Conservation (phyloP, 1,140 invertebrate genomes). For the Formica selysi region DNA sequence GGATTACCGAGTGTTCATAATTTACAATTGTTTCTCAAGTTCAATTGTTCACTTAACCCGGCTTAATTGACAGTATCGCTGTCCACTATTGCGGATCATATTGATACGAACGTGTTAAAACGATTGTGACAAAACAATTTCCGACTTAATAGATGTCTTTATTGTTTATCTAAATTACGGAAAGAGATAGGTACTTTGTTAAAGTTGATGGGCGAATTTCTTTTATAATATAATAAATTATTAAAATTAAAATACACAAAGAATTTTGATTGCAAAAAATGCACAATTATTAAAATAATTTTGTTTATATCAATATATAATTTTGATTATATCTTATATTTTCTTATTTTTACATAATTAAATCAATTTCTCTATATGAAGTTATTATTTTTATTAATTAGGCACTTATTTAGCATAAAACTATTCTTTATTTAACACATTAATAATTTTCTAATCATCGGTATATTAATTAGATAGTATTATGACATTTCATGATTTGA, state of each 20-base stretch:
- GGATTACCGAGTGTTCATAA: slow-evolving; percentile 63
- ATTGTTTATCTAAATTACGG: not conserved
- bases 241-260: not conserved
- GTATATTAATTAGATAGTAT: no score
- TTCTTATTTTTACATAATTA: no score
- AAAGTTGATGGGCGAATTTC: not conserved
- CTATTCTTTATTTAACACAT: no score
- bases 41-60: slow-evolving; percentile 78
- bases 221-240: not conserved
- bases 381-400: no score
- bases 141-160: not conserved
- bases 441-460: no score
- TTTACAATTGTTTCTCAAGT: slow-evolving; percentile 74
- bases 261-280: not conserved
- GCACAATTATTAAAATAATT: no score
- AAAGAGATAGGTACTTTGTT: not conserved
- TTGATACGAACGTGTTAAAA: slow-evolving; percentile 18
- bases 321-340: no score
- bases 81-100: slow-evolving; percentile 28
- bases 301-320: no score
- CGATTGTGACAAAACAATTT: slow-evolving; percentile 32
- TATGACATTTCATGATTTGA: no score
- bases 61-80: slow-evolving; percentile 49
- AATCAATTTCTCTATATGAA: no score
- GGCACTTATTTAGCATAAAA: no score